Conservation (phyloP, 2,797 vertebrate genomes). For the Ptychadena robeensis region DNA sequence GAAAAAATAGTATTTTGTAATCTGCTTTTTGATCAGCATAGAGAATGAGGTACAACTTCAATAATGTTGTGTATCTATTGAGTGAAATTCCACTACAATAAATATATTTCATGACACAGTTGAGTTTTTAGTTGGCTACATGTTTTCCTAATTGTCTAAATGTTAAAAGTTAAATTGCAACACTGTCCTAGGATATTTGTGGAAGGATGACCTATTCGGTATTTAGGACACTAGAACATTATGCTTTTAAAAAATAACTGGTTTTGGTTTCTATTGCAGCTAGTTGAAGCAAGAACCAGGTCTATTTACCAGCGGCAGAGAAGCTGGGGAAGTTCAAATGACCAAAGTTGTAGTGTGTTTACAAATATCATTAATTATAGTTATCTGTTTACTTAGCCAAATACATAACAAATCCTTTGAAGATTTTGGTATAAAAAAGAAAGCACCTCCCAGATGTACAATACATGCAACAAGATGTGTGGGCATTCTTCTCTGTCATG, state of each 20-base stretch:
- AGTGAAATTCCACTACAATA: slow-evolving; percentile 74
- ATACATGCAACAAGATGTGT: too few relatives aligned
- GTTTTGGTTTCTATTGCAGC: too few relatives aligned
- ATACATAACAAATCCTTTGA: too few relatives aligned
- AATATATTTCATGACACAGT: slow-evolving; percentile 78
- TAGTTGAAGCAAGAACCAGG: too few relatives aligned
- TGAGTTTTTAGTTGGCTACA: slow-evolving; percentile 50
- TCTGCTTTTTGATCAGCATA: slow-evolving; percentile 64
- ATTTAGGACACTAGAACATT: background rate
- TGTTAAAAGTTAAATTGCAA: background rate
- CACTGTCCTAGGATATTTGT: background rate
- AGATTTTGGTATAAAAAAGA: too few relatives aligned
- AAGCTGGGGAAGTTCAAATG: too few relatives aligned
- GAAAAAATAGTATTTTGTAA: slow-evolving; percentile 55
- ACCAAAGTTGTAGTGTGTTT: too few relatives aligned
- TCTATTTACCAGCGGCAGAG: too few relatives aligned
- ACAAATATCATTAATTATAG: too few relatives aligned
- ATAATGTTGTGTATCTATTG: slow-evolving; percentile 69
- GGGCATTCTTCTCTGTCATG: too few relatives aligned
- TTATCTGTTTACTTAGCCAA: too few relatives aligned
- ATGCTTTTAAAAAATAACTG: background rate
- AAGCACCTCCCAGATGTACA: too few relatives aligned
- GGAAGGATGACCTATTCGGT: background rate
- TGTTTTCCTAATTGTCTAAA: background rate
- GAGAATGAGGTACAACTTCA: slow-evolving; percentile 65